phyloP scores from a whole-genome alignment of 1,140 invertebrate species.

The Drosophila sp. region DNA sequence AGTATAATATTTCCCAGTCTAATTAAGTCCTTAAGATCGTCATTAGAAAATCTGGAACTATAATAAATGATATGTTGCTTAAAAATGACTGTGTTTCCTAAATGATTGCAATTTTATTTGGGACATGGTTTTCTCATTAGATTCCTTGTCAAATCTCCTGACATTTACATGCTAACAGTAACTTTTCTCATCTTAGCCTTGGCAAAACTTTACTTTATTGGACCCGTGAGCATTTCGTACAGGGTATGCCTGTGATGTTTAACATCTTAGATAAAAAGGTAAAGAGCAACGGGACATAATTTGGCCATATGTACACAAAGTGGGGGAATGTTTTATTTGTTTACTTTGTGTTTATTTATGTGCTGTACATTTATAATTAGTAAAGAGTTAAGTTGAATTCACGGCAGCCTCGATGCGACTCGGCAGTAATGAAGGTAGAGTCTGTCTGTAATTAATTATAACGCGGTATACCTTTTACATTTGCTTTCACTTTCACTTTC shows the following conservation, averaged over 20 bases:
- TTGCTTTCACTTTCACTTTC: too few species aligned
- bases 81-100: too few species aligned
- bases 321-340: constrained; percentile 12
- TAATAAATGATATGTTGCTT: too few species aligned
- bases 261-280: constrained; percentile 10
- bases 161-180: too few species aligned
- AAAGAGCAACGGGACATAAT: constrained; percentile 9
- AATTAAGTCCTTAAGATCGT: too few species aligned
- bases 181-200: too few species aligned
- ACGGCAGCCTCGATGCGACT: neutral
- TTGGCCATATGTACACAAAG: constrained; percentile 34
- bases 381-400: constrained; percentile 45
- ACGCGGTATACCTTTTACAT: constrained; percentile 51
- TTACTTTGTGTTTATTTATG: constrained; percentile 59
- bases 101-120: too few species aligned
- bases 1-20: too few species aligned
- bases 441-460: constrained; percentile 12
- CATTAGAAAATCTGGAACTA: too few species aligned
- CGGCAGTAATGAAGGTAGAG: constrained; percentile 40
- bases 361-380: constrained; percentile 72
- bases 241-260: constrained; percentile 11
- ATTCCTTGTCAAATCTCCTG: too few species aligned
- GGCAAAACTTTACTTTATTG: too few species aligned
- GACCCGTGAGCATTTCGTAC: constrained; percentile 5
- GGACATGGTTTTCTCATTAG: too few species aligned